A percentile compares a stretch with the other conserved stretches of the same genome.
Evolutionary conservation across 2,888 invertebrate species (phyloP).

Genomic region (Elgonia sp.): DNA sequence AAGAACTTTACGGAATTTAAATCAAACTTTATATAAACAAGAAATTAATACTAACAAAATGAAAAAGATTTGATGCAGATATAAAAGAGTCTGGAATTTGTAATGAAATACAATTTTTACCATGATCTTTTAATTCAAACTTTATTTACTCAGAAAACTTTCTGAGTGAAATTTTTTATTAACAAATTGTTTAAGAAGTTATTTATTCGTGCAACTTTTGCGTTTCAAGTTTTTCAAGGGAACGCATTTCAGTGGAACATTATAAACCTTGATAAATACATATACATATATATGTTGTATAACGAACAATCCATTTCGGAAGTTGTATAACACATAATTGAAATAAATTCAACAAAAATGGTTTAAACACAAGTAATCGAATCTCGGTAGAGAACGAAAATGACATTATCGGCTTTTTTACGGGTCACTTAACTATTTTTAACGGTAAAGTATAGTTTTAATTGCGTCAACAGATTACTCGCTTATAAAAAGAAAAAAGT

Average conservation of each 20-base stretch:
- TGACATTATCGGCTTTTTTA: constrained; percentile 52
- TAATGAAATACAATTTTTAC: not conserved
- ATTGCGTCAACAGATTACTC: constrained; percentile 38
- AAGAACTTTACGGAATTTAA: too few species aligned
- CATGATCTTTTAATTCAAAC: constrained; percentile 42
- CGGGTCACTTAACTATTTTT: constrained; percentile 57
- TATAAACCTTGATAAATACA: constrained; percentile 25
- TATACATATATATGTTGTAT: not conserved
- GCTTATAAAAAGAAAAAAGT: not conserved
- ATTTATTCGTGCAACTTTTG: constrained; percentile 12
- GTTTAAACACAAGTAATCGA: constrained; percentile 39
- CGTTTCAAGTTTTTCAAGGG: constrained; percentile 30
- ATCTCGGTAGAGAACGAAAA: constrained; percentile 34
- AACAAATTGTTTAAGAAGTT: constrained; percentile 34
- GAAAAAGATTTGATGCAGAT: not conserved
- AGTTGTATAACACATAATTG: constrained; percentile 22
- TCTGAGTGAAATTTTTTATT: constrained; percentile 25
- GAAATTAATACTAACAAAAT: too few species aligned
- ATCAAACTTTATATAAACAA: too few species aligned
- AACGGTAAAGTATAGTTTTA: constrained; percentile 41
- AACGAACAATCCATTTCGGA: constrained; percentile 7
- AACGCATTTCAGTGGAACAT: constrained; percentile 27
- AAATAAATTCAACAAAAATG: constrained; percentile 36
- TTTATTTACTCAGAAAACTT: constrained; percentile 27
- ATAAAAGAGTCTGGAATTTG: too few species aligned